Conservation (phyloP, 1,140 invertebrate genomes). For the Lepidurus packardi region DNA sequence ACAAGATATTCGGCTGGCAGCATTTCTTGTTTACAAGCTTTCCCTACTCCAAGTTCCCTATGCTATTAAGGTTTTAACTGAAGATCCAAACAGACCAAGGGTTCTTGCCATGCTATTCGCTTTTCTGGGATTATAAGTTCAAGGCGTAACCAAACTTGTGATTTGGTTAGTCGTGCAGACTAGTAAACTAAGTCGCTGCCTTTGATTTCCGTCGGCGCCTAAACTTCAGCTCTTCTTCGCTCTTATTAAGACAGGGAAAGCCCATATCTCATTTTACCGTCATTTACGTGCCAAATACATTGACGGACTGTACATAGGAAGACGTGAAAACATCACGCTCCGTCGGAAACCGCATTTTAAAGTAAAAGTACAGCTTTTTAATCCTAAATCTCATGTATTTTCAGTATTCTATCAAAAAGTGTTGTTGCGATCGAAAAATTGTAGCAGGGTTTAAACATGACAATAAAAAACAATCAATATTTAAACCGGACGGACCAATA, state of each 20-base stretch:
- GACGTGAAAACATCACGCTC: not conserved
- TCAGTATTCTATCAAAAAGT: not conserved
- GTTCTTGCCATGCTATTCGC: not conserved
- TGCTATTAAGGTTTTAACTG: slow-evolving; percentile 22
- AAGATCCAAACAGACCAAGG: not conserved
- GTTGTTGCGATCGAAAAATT: not conserved
- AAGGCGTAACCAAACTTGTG: slow-evolving; percentile 9
- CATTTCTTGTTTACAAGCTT: slow-evolving; percentile 3
- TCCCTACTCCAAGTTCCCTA: not conserved
- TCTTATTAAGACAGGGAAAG: not conserved
- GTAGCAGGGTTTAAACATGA: slow-evolving; percentile 10
- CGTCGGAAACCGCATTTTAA: not conserved
- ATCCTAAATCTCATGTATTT: not conserved
- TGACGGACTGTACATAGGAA: not conserved
- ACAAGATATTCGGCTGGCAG: not conserved
- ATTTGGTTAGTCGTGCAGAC: slow-evolving; percentile 7
- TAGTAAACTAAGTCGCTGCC: not conserved
- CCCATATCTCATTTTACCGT: not conserved
- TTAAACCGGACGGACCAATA: not conserved
- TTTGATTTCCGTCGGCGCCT: not conserved
- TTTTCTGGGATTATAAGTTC: slow-evolving; percentile 5
- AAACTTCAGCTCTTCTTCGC: not conserved
- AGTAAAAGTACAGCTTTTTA: not conserved
- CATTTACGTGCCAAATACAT: not conserved
- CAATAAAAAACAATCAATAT: not conserved